phyloP scores from a whole-genome alignment of 2,888 invertebrate genomes.

The Aleiodes leptofemur region DNA sequence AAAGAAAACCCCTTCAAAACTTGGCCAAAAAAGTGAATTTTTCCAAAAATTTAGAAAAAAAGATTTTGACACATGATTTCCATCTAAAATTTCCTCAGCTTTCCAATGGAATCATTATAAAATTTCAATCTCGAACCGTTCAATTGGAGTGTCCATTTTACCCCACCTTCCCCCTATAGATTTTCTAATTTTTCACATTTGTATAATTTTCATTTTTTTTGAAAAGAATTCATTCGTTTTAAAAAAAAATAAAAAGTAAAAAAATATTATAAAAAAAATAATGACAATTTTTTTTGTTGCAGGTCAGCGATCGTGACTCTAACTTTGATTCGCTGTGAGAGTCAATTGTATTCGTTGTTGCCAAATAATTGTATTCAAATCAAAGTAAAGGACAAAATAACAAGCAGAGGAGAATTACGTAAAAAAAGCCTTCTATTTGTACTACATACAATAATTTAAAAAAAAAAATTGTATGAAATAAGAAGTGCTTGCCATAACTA shows the following conservation, averaged over 20 bases:
- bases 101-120: no score
- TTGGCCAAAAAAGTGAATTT: no score
- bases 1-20: no score
- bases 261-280: no score
- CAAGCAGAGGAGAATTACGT: conserved; percentile 33
- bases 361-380: conserved; percentile 59
- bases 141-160: no score
- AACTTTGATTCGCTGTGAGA: conserved; percentile 72
- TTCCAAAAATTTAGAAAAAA: no score
- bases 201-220: not conserved
- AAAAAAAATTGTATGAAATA: conserved; percentile 31
- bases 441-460: conserved; percentile 47
- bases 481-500: conserved; percentile 53
- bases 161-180: no score
- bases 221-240: not conserved
- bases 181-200: no score
- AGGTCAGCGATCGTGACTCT: conserved; percentile 73
- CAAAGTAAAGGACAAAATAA: conserved; percentile 37
- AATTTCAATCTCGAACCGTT: no score
- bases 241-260: not conserved
- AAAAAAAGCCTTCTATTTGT: conserved; percentile 34
- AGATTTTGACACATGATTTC: no score
- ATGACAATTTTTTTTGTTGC: conserved; percentile 1
- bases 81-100: no score
- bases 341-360: conserved; percentile 63